These are phyloP conservation scores for Eurystomus glaucurus DNA, from an alignment of 2,797 vertebrate species.

Conservation along the genomic window DNA sequence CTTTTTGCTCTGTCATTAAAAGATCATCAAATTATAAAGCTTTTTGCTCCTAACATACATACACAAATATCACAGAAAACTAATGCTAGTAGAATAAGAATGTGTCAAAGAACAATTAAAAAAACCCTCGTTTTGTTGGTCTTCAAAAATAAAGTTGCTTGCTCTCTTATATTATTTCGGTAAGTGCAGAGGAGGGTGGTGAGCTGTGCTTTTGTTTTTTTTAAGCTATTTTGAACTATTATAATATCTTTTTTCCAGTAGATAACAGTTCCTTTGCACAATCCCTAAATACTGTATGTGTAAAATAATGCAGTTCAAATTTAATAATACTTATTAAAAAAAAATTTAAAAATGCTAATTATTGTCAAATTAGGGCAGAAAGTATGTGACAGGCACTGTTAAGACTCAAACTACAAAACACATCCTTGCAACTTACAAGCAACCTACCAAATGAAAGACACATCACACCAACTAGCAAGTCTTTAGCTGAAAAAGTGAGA, in stretches of 20 bases:
- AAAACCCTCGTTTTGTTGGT: neutral
- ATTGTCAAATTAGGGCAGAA: neutral
- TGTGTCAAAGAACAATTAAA: neutral
- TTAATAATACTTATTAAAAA: neutral
- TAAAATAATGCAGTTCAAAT: neutral
- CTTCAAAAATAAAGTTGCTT: neutral
- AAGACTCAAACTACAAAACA: neutral
- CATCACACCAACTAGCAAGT: neutral
- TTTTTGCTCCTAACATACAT: neutral
- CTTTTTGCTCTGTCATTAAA: neutral
- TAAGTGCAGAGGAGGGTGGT: neutral
- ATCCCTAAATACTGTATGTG: neutral
- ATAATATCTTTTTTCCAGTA: neutral
- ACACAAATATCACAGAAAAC: neutral
- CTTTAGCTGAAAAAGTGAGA: neutral
- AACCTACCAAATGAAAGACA: neutral
- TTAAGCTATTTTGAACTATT: neutral
- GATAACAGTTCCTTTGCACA: neutral
- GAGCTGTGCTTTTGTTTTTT: neutral
- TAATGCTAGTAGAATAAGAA: neutral
- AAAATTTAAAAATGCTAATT: neutral
- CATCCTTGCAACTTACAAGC: neutral
- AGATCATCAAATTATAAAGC: neutral
- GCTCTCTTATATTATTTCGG: neutral
- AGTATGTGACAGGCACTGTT: neutral